Evolutionary conservation across 2,113 vertebrate species (phyloP).

Genomic region (Pleuronectes platessa): DNA sequence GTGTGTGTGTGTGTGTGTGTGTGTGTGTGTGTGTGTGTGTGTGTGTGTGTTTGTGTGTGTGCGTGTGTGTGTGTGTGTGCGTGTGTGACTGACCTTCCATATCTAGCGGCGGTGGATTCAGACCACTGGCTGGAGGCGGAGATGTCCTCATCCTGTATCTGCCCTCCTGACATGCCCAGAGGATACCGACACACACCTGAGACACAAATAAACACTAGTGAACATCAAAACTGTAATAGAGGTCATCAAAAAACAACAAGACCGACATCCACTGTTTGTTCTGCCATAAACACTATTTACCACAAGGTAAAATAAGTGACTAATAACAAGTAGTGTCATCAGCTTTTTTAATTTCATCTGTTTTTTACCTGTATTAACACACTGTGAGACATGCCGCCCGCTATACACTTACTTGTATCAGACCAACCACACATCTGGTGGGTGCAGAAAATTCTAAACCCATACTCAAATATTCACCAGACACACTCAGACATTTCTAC

Average conservation of each 20-base stretch:
- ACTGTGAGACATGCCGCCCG: slow-evolving; percentile 3
- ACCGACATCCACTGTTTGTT: not conserved
- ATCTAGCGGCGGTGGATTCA: slow-evolving; percentile 94
- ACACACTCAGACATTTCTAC: slow-evolving; percentile 19
- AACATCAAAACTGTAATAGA: not conserved
- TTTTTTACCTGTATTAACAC: slow-evolving; percentile 37
- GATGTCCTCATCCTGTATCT: slow-evolving; percentile 96
- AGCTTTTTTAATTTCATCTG: not conserved
- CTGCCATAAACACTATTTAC: not conserved
- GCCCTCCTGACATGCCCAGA: slow-evolving; percentile 94
- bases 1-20: slow-evolving; percentile 30
- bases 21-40: slow-evolving; percentile 25
- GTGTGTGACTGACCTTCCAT: slow-evolving; percentile 87
- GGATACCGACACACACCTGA: slow-evolving; percentile 95
- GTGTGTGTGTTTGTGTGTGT: not conserved
- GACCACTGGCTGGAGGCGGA: slow-evolving; percentile 99
- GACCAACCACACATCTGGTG: slow-evolving; percentile 50
- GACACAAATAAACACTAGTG: not conserved
- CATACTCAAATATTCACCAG: slow-evolving; percentile 51
- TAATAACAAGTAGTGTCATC: not conserved
- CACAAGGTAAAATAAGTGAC: not conserved
- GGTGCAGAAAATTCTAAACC: slow-evolving; percentile 32
- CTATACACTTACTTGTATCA: slow-evolving; percentile 15
- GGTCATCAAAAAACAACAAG: not conserved
- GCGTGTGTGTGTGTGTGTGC: slow-evolving; percentile 28